phyloP scores from a whole-genome alignment of 35 echinoderm and acorn worm genomes.

The Acanthaster planci region DNA sequence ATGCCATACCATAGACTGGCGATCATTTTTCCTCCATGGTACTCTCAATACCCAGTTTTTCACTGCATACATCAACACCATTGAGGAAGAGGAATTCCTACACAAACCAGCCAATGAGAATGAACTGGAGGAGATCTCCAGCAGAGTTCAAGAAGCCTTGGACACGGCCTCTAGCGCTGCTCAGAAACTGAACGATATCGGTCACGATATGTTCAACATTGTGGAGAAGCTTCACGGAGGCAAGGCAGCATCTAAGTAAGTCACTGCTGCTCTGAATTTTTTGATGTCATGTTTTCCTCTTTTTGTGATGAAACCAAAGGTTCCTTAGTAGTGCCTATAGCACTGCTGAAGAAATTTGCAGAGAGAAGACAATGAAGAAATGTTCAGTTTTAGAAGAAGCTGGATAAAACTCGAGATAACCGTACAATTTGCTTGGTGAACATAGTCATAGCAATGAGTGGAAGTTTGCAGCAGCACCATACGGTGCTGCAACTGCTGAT shows the following conservation, averaged over 20 bases:
- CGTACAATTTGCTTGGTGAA: no score
- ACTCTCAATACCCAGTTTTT: constrained; percentile 79
- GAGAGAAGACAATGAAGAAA: no score
- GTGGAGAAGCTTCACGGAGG: constrained; percentile 75
- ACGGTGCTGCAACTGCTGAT: no score
- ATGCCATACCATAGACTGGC: no score
- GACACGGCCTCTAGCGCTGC: constrained; percentile 79
- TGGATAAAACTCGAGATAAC: no score
- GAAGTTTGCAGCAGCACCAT: no score
- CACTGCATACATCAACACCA: constrained; percentile 74
- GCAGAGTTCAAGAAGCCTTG: constrained; percentile 79
- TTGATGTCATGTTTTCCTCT: neutral
- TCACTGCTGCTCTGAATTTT: neutral
- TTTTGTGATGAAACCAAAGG: no score
- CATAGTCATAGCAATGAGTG: no score
- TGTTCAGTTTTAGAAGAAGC: no score
- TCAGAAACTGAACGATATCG: constrained; percentile 89
- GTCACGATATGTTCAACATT: constrained; percentile 81
- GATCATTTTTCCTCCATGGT: neutral
- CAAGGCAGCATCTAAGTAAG: constrained; percentile 96
- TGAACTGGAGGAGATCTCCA: constrained; percentile 81
- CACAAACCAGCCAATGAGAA: constrained; percentile 63
- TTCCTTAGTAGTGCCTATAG: no score
- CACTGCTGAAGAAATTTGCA: no score
- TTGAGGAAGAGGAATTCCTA: constrained; percentile 84